A percentile compares a stretch with the other conserved stretches of the same genome.
These are phyloP conservation scores for Drosophila teissieri DNA, from an alignment of 1,140 invertebrate species.

Conservation along the genomic window DNA sequence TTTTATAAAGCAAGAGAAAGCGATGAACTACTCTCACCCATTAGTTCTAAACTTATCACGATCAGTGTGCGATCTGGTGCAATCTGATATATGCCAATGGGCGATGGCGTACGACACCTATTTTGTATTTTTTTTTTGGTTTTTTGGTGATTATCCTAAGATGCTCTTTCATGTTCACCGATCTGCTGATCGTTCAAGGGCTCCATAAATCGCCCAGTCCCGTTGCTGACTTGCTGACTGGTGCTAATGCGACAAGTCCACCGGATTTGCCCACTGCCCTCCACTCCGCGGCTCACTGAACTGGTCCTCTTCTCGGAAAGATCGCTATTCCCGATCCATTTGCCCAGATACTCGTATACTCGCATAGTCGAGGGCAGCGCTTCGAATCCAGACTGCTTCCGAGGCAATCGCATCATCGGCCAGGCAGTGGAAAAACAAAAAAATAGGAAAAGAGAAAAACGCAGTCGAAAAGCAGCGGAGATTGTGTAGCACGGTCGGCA, in stretches of 20 bases:
- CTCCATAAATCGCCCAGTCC: conserved; percentile 2
- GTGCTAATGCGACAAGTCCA: conserved; percentile 57
- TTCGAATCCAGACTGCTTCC: conserved; percentile 19
- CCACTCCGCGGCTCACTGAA: background rate
- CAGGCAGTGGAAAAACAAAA: background rate
- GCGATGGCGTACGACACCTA: conserved; percentile 2
- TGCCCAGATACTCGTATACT: conserved; percentile 25
- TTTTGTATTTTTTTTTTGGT: background rate
- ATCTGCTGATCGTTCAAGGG: conserved; percentile 12
- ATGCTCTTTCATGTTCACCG: conserved; percentile 1
- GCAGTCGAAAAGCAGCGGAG: conserved; percentile 5
- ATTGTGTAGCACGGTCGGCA: conserved; percentile 65
- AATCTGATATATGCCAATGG: background rate
- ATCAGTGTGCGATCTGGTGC: background rate
- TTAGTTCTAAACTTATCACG: background rate
- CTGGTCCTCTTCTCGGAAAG: conserved; percentile 7
- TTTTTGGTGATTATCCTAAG: background rate
- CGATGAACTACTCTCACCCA: too few species aligned
- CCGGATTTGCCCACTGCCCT: background rate
- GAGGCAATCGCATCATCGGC: conserved; percentile 10
- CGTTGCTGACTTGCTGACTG: conserved; percentile 3
- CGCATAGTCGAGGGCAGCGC: background rate
- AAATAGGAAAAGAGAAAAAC: too few species aligned
- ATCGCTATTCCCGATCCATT: conserved; percentile 26
- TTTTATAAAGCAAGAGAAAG: background rate